Evolutionary conservation across 2,888 invertebrate species (phyloP), one percentile per base, ranked within the genome.

Genomic region (Archaeoteleia sp.): DNA sequence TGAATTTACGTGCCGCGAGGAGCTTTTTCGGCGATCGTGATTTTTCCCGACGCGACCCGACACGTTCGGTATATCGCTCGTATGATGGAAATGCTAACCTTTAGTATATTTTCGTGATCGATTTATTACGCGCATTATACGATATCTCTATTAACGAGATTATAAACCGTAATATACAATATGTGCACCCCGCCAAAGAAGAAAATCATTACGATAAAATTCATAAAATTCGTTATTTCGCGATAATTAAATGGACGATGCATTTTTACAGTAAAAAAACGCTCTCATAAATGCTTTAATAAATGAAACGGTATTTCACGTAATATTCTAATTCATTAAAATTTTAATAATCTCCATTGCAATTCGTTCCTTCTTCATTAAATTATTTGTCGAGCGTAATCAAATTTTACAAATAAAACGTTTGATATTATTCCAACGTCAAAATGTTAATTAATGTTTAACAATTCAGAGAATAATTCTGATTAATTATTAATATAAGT

Each of bases 1-100:
- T 68, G 66, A 71, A 71, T 71, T 68, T 71, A 68, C 68, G 71
- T 65, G 65, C 60, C 58, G 48, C 43, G 61, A 39, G 49, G 40
- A 55, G 49, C 53, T 67, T 67, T 70, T 67, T 66, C 65, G 60
- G 45, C 54, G 17, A 49, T 60, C 61, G 67, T 61, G 65, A 70
- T 72, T 73, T 72, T 73, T 71, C 66, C 66, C 57, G 42, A 40
- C 49, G 30, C 42, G 15, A 42, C 23, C 20, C 12, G 4, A 3
- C 30, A 3, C 30, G 30, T 6, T n/a, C n/a, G n/a, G n/a, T 30
- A 10, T 30, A 30, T 9, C 10, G 30, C 10, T 6, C 3, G 12
- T 13, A 4, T 48, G 58, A 34, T 46, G 58, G 30, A 42, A 46
- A 42, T 54, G 54, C 54, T 29, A 12, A 12, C 42, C 42, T 48